Evolutionary conservation across 2,797 vertebrate genomes (phyloP), one percentile per base, ranked within the genome.

Genomic region (Manis pentadactyla): DNA sequence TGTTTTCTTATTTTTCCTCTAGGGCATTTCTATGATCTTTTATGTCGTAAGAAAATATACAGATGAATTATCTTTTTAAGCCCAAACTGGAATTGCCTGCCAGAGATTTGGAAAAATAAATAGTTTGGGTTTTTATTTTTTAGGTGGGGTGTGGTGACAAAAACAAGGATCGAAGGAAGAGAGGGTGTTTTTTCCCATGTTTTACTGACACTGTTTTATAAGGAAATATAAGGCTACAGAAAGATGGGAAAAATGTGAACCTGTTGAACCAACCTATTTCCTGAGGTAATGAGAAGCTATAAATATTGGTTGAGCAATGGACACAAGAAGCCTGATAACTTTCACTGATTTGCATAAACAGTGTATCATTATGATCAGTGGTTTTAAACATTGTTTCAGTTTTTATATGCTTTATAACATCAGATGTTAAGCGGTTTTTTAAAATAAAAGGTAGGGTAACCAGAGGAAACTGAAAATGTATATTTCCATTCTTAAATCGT

Each of bases 361-460:
- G 9, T 34, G 2, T 86, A 49, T 87, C 83, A 63, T 69, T 61
- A 37, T 4, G 7, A 95, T 46, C 21, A 29, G 17, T 55, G 53
- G 88, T 79, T 90, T 94, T 23, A 34, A 46, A 69, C 94, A 39
- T 61, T 39, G 10, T 88, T 64, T 69, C 23, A 4, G 29, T 14
- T 64, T 73, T 71, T 74, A 86, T 34, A 49, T 61, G 49, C 34
- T 92, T 96, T 63, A 21, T 74, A 87, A 86, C 34, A 90, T 95
- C 55, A 75, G 34, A 46, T 12, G 34, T 78, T 92, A 78, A 27
- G 46, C 11, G 51, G 21, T 19, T 39, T 71, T 85, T 31, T 88
- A 4, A 39, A 87, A 73, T 57, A 88, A 96, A 97, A 95, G 94
- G 31, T 82, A 92, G 77, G 19, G 42, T 39, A 96, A 82, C 25